Evolutionary conservation across 2,888 invertebrate species (phyloP).

Genomic region (Meta bourneti): DNA sequence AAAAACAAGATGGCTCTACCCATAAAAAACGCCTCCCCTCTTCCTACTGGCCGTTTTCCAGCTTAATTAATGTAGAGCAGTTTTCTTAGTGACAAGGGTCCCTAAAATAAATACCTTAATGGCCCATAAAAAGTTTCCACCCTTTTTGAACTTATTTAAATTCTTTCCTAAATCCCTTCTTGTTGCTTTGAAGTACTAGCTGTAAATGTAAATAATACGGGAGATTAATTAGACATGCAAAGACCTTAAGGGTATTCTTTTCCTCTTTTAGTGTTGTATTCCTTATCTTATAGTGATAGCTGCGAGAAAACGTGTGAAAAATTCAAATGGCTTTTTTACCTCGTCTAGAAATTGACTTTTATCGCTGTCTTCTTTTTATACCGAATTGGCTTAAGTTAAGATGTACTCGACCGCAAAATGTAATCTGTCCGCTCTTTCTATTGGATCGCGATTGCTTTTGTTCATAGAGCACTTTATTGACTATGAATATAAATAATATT

Average conservation of each 20-base stretch:
- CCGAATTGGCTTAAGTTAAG: slow-evolving; percentile 47
- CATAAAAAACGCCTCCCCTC: neutral
- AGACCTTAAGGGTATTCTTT: slow-evolving; percentile 45
- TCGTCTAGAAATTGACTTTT: slow-evolving; percentile 66
- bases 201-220: slow-evolving; percentile 75
- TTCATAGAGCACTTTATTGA: too few relatives aligned
- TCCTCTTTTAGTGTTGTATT: slow-evolving; percentile 49
- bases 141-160: slow-evolving; percentile 72
- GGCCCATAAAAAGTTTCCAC: slow-evolving; percentile 70
- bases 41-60: slow-evolving; percentile 32
- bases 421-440: slow-evolving; percentile 11
- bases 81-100: slow-evolving; percentile 58
- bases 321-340: slow-evolving; percentile 68
- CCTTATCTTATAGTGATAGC: slow-evolving; percentile 56
- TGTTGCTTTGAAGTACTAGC: slow-evolving; percentile 47
- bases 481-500: too few relatives aligned
- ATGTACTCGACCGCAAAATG: slow-evolving; percentile 57
- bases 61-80: slow-evolving; percentile 66
- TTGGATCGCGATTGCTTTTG: neutral
- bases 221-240: slow-evolving; percentile 73
- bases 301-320: slow-evolving; percentile 64
- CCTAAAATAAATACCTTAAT: slow-evolving; percentile 73
- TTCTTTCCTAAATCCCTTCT: slow-evolving; percentile 66
- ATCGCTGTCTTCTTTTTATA: slow-evolving; percentile 28
- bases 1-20: neutral